Base-by-base conservation (phyloP, 2,113 vertebrate species). In the Nestor notabilis region DNA sequence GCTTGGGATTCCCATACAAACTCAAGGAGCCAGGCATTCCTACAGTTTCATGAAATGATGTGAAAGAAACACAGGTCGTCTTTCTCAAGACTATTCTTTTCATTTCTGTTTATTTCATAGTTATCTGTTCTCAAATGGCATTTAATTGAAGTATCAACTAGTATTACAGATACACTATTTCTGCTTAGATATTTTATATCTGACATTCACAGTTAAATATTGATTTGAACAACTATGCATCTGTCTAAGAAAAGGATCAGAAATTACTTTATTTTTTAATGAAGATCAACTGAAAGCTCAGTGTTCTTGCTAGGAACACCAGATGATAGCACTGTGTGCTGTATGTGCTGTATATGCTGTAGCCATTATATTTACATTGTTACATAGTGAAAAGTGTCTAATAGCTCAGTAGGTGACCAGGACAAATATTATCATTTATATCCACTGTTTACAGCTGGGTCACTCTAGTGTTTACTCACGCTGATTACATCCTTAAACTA, bases 401-500 rank as follows among this genome's bases (percentile, higher is more conserved):
- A 96, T 93, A 96, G 87, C 91, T 94, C 87, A 63, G 87, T 83
- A 91, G 94, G 92, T 96, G 92, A 94, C 92, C 94, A 96, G 89
- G 93, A 95, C 93, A 97, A 97, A 97, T 97, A 97, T 89, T 96
- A 91, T 83, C 86, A 88, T 96, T 93, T 95, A 94, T 97, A 95
- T 91, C 72, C 70, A 91, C 92, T 97, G 94, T 96, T 97, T 97
- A 95, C 96, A 92, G 77, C 93, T 85, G 87, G 89, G 92, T 93
- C 92, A 95, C 87, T 87, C 60, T 83, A 94, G 90, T 97, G 92
- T 97, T 97, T 97, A 95, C 97, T 88, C 87, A 74, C 1, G 39
- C 95, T 95, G 97, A 96, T 97, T 97, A 96, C 83, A 97, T 95
- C 93, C 97, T 95, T 93, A 95, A 95, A 96, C 95, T 96, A 97